These are phyloP conservation scores for Calephelis perditalis DNA, from an alignment of 2,888 invertebrate species.

Conservation along the genomic window DNA sequence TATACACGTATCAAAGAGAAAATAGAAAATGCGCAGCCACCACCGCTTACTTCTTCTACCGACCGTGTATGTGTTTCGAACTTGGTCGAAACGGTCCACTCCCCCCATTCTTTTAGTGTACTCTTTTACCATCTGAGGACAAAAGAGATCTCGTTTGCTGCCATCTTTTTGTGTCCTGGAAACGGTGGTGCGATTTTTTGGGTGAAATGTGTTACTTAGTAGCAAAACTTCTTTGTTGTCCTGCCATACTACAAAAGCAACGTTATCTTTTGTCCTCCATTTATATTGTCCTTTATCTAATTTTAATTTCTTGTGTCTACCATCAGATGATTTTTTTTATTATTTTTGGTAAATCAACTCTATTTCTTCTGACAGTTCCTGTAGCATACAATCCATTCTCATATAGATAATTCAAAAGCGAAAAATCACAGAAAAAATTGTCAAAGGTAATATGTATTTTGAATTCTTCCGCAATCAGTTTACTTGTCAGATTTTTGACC, in stretches of 20 bases:
- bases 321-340: constrained; percentile 28
- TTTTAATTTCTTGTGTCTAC: background rate
- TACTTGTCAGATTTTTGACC: constrained; percentile 25
- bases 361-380: constrained; percentile 29
- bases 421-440: constrained; percentile 20
- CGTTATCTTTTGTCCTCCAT: constrained; percentile 32
- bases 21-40: constrained; percentile 28
- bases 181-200: constrained; percentile 28
- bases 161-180: constrained; percentile 23
- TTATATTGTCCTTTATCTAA: constrained; percentile 32
- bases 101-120: constrained; percentile 29
- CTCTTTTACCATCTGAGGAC: constrained; percentile 22
- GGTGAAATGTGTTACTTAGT: constrained; percentile 35
- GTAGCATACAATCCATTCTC: constrained; percentile 27
- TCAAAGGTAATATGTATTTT: constrained; percentile 25
- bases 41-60: constrained; percentile 23
- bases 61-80: constrained; percentile 26
- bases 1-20: constrained; percentile 25
- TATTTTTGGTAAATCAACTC: constrained; percentile 30
- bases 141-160: constrained; percentile 14
- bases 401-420: constrained; percentile 25
- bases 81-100: constrained; percentile 28
- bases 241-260: constrained; percentile 33
- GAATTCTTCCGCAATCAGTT: constrained; percentile 21
- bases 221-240: constrained; percentile 35